These are phyloP conservation scores for Podilymbus podiceps DNA, from an alignment of 2,113 vertebrate species.

Conservation along the genomic window DNA sequence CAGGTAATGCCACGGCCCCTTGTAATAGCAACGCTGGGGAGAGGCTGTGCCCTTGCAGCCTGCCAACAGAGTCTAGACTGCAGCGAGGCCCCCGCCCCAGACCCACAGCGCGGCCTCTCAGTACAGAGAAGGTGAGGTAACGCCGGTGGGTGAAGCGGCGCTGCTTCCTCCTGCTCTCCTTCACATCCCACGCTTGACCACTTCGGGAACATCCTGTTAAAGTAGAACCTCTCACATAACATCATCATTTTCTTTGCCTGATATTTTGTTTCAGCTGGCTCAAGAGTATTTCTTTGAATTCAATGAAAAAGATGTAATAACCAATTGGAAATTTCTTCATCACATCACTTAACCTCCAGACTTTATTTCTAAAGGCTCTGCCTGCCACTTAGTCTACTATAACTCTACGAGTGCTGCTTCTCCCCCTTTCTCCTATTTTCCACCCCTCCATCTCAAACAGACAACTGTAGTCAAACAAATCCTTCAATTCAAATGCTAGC, in stretches of 20 bases:
- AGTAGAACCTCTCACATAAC: background rate
- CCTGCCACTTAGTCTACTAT: background rate
- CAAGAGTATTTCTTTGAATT: background rate
- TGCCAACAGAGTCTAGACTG: background rate
- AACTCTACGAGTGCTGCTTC: background rate
- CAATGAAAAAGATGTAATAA: background rate
- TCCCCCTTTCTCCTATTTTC: background rate
- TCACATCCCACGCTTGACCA: background rate
- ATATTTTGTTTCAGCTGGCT: background rate
- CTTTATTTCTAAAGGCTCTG: background rate
- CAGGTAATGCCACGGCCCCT: background rate
- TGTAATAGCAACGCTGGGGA: background rate
- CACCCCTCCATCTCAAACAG: background rate
- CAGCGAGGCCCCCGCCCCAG: background rate
- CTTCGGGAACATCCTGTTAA: background rate
- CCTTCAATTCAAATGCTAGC: background rate
- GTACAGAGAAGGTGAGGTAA: background rate
- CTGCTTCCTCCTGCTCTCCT: background rate
- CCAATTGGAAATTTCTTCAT: background rate
- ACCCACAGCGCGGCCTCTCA: background rate
- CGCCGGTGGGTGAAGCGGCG: fast-evolving
- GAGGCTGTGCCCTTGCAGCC: background rate
- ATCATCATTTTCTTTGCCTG: background rate
- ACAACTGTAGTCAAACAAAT: background rate
- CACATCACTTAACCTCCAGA: background rate